These are phyloP conservation scores for Siniperca obscura DNA, from an alignment of 2,797 vertebrate species.

Conservation along the genomic window DNA sequence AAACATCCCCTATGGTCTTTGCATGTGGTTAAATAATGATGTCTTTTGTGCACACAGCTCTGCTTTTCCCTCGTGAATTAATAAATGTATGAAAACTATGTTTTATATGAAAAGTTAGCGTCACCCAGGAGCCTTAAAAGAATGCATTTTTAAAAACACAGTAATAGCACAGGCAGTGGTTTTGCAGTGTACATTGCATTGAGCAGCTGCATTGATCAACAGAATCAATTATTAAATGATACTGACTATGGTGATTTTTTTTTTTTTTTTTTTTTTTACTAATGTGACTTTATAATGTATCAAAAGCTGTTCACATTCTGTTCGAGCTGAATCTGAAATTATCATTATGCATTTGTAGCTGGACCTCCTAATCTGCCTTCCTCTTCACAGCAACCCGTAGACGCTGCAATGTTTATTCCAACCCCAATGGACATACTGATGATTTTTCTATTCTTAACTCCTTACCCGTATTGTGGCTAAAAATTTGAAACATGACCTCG, in stretches of 20 bases:
- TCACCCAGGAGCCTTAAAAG: conserved; percentile 22
- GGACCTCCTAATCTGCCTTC: neutral
- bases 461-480: neutral
- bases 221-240: conserved; percentile 41
- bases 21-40: conserved; percentile 68
- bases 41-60: conserved; percentile 47
- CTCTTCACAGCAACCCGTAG: neutral
- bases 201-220: conserved; percentile 25
- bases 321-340: conserved; percentile 19
- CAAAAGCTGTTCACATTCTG: conserved; percentile 32
- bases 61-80: conserved; percentile 54
- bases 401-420: neutral
- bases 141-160: conserved; percentile 35
- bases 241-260: conserved; percentile 15
- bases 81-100: conserved; percentile 54
- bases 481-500: neutral
- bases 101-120: conserved; percentile 36
- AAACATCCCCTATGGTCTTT: conserved; percentile 57
- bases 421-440: neutral
- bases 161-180: too few species aligned
- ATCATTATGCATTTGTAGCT: neutral
- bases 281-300: conserved; percentile 35
- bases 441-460: neutral
- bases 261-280: neutral
- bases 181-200: conserved; percentile 13